Percentiles rank a stretch among this genome's conserved stretches.
Conservation (phyloP, 2,888 invertebrate species). For the Callyntrura sp. region DNA sequence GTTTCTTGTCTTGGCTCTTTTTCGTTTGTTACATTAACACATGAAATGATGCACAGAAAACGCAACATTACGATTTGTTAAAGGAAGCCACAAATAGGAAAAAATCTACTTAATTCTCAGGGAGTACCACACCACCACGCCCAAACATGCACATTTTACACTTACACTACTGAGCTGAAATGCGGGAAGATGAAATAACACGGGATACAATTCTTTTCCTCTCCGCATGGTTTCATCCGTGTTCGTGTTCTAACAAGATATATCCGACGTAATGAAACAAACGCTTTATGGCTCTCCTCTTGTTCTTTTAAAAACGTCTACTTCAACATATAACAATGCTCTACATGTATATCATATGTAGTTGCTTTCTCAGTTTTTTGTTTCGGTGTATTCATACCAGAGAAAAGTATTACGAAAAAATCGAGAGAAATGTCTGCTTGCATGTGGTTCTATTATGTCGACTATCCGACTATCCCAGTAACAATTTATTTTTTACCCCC, state of each 20-base stretch:
- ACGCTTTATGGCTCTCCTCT: not conserved
- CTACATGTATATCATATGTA: slow-evolving; percentile 5
- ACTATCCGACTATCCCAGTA: slow-evolving; percentile 65
- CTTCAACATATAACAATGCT: slow-evolving; percentile 16
- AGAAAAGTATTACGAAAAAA: slow-evolving; percentile 38
- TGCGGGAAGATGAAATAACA: slow-evolving; percentile 50
- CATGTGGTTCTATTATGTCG: slow-evolving; percentile 65
- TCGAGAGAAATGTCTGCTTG: slow-evolving; percentile 50
- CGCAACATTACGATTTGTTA: slow-evolving; percentile 50
- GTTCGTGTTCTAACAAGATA: slow-evolving; percentile 69
- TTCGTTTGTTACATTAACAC: not conserved
- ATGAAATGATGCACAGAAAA: slow-evolving; percentile 23
- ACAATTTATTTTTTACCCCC: slow-evolving; percentile 74
- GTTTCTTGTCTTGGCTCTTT: not conserved
- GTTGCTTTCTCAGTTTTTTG: slow-evolving; percentile 23
- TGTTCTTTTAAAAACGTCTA: slow-evolving; percentile 2
- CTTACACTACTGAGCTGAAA: slow-evolving; percentile 31
- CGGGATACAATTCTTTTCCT: slow-evolving; percentile 60
- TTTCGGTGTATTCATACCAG: not conserved
- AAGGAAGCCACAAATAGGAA: slow-evolving; percentile 68
- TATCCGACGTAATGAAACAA: slow-evolving; percentile 46
- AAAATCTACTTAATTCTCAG: slow-evolving; percentile 70
- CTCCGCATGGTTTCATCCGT: slow-evolving; percentile 75
- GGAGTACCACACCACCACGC: slow-evolving; percentile 70
- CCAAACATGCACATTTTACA: slow-evolving; percentile 71